Percentiles rank a stretch among this genome's conserved stretches.
Evolutionary conservation across 2,797 vertebrate species (phyloP).

Genomic region (Sciaenops ocellatus): DNA sequence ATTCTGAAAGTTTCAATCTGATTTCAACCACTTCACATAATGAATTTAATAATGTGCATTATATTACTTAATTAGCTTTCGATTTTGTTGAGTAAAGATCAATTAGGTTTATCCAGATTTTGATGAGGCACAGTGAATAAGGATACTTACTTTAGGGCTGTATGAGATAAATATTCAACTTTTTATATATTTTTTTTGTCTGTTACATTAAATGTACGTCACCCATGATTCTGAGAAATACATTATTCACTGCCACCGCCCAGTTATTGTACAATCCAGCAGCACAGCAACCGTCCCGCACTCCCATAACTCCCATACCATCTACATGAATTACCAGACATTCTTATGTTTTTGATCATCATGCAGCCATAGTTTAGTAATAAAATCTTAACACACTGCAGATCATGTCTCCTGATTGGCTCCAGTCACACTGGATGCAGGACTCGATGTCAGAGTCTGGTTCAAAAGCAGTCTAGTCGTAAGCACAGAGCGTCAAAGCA

Average conservation of each 20-base stretch:
- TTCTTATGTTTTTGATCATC: too few relatives aligned
- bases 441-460: too few relatives aligned
- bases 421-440: too few relatives aligned
- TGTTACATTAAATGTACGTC: neutral
- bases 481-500: too few relatives aligned
- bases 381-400: too few relatives aligned
- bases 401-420: neutral
- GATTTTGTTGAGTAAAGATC: neutral
- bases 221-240: neutral
- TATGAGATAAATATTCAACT: neutral
- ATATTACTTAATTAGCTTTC: neutral
- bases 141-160: neutral
- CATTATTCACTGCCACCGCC: neutral
- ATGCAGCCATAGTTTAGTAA: too few relatives aligned
- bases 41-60: conserved; percentile 1
- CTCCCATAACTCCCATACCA: neutral
- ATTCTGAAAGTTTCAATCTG: neutral
- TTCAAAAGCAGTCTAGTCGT: too few relatives aligned
- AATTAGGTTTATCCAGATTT: neutral
- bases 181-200: too few relatives aligned
- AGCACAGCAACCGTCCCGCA: too few relatives aligned
- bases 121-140: neutral
- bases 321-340: too few relatives aligned
- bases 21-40: conserved; percentile 4
- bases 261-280: neutral